Evolutionary conservation across 2,797 vertebrate species (phyloP).

Genomic region (Coregonus ussuriensis): DNA sequence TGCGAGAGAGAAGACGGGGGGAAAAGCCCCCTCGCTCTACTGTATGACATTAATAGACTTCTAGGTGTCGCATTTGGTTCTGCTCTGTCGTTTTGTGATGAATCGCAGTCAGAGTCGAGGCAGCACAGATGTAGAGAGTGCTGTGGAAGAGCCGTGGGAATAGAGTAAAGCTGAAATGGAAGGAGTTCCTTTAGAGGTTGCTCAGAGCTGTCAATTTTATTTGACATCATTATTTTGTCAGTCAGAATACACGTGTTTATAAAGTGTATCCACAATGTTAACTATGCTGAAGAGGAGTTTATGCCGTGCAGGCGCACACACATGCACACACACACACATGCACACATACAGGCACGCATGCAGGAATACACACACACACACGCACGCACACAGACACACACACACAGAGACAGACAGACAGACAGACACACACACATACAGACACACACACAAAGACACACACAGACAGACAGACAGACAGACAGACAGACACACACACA

Average conservation of each 20-base stretch:
- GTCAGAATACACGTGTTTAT: constrained; percentile 49
- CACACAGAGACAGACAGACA: too few relatives aligned
- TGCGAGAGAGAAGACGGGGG: constrained; percentile 64
- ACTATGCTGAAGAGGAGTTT: constrained; percentile 44
- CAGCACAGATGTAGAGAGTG: constrained; percentile 60
- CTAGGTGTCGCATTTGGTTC: constrained; percentile 55
- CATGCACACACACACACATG: constrained; percentile 33
- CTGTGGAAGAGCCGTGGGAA: constrained; percentile 33
- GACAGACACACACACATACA: not conserved
- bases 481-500: constrained; percentile 17
- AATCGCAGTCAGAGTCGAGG: constrained; percentile 58
- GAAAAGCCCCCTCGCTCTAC: constrained; percentile 57
- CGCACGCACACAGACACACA: too few relatives aligned
- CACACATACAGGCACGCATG: constrained; percentile 37
- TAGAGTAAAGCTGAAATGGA: constrained; percentile 19
- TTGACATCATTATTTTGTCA: constrained; percentile 61
- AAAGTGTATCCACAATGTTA: constrained; percentile 40
- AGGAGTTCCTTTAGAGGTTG: constrained; percentile 16
- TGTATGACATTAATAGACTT: constrained; percentile 79
- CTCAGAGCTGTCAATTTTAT: constrained; percentile 43
- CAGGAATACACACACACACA: too few relatives aligned
- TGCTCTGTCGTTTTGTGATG: constrained; percentile 62
- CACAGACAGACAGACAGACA: not conserved
- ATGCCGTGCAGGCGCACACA: constrained; percentile 16
- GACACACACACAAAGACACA: constrained; percentile 6